Conservation (phyloP, 2,888 invertebrate species). For the Calephelis perditalis region DNA sequence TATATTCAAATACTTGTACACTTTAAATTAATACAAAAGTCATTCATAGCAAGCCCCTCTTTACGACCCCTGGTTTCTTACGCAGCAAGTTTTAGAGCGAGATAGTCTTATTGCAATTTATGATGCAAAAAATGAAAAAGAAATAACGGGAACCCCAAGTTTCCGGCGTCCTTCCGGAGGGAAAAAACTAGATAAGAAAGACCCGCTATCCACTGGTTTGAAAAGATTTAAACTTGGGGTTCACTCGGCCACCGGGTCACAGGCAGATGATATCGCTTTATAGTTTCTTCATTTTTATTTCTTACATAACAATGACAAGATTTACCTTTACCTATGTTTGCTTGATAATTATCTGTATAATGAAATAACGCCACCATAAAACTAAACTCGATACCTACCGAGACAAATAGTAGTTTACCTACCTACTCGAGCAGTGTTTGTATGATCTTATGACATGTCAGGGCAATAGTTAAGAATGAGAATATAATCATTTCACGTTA, state of each 20-base stretch:
- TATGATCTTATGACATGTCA: no score
- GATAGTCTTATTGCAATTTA: constrained; percentile 30
- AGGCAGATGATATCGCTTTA: constrained; percentile 6
- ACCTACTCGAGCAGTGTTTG: no score
- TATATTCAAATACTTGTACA: not conserved
- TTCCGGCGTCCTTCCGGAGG: constrained; percentile 59
- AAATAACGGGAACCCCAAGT: constrained; percentile 55
- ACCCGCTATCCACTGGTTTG: constrained; percentile 41
- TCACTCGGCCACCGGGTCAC: constrained; percentile 60
- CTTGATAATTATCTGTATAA: no score
- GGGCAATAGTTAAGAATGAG: no score
- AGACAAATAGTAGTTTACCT: no score
- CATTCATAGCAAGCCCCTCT: not conserved
- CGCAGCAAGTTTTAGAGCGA: constrained; percentile 47
- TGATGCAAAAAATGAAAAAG: constrained; percentile 32
- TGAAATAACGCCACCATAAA: no score
- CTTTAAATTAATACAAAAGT: constrained; percentile 11
- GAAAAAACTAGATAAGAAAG: constrained; percentile 41
- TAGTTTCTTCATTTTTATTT: no score
- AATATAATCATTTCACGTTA: no score
- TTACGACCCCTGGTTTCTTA: constrained; percentile 32
- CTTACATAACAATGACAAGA: no score
- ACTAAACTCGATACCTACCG: no score
- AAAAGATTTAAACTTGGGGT: constrained; percentile 28
- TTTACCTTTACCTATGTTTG: no score